Percentiles rank a stretch among this genome's conserved stretches.
phyloP scores from a whole-genome alignment of 2,888 invertebrate genomes.

The Lamproptera curius region DNA sequence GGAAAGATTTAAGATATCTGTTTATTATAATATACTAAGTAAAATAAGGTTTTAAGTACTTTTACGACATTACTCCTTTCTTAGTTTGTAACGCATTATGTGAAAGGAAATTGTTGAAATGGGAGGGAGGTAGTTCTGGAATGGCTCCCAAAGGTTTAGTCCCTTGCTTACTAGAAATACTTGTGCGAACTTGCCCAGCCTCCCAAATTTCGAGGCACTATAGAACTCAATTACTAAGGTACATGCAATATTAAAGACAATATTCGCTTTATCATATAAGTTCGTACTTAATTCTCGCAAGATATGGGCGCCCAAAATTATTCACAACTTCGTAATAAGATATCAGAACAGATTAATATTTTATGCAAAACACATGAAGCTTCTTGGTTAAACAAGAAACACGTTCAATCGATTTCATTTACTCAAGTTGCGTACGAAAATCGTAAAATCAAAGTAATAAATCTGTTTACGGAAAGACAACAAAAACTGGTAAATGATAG shows the following conservation, averaged over 20 bases:
- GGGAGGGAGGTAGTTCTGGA: slow-evolving; percentile 12
- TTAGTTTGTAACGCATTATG: slow-evolving; percentile 8
- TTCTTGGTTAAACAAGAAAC: not conserved
- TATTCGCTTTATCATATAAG: not conserved
- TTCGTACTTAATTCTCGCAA: not conserved
- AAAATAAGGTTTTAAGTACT: too few species aligned
- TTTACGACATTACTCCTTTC: slow-evolving; percentile 10
- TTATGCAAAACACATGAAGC: not conserved
- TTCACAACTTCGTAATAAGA: not conserved
- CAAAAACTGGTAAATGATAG: not conserved
- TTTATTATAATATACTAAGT: too few species aligned
- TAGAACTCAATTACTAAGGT: slow-evolving; percentile 11
- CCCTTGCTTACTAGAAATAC: slow-evolving; percentile 16
- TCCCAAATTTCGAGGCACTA: slow-evolving; percentile 6
- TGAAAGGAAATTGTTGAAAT: slow-evolving; percentile 5
- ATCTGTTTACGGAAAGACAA: not conserved
- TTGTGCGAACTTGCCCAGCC: not conserved
- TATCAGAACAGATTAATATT: not conserved
- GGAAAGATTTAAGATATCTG: too few species aligned
- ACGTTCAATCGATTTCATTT: not conserved
- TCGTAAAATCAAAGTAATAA: not conserved
- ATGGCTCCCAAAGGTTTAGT: slow-evolving; percentile 18
- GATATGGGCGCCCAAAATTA: not conserved
- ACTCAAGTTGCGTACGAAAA: not conserved
- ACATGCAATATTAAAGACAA: slow-evolving; percentile 13